Evolutionary conservation across 53 echinoderm and acorn worm species (phyloP), one percentile per base, ranked within the genome.

Genomic region (Paelopatides confundens): DNA sequence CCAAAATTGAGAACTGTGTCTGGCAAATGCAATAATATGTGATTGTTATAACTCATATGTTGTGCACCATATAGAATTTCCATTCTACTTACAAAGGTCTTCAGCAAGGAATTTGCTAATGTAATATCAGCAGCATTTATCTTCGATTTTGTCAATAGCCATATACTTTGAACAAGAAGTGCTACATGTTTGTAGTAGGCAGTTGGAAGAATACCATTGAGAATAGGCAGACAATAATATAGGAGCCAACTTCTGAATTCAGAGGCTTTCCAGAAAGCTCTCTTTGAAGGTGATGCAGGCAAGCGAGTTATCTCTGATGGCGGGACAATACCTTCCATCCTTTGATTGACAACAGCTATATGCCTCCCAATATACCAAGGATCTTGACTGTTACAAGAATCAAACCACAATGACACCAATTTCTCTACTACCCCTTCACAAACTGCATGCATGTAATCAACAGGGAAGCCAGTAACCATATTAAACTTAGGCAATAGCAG

Each of bases 391-490:
- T 69, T 46, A 2, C 32, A 24, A 10, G 82, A 50, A 33, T 66
- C 82, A 54, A 89, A 89, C 89, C 71, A 89, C 24, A 89, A 18
- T 29, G 30, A 65, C 9, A 47, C 32, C 21, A 89, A 26, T 58
- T 64, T 31, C 17, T 81, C 81, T 27, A 89, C 89, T 11, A 89
- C 89, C n/a, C 89, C 89, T 14, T 81, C 49, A 66, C 81, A 68
- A 2, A 89, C 89, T 17, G 82, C 70, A 50, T 89, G 83, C 89
- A 89, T 89, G 28, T 89, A 89, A 35, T 89, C 89, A 4, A 82
- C 69, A 2, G 68, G 82, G 28, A 43, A 77, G 10, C 76, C 87
- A 36, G 13, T 38, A 2, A 87, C 62, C 4, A 87, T 87, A 31
- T 87, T 77, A 31, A 87, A 87, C 23, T 53, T 58, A 2, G 87